phyloP scores from a whole-genome alignment of 2,113 vertebrate species.

The Girardinichthys multiradiatus region DNA sequence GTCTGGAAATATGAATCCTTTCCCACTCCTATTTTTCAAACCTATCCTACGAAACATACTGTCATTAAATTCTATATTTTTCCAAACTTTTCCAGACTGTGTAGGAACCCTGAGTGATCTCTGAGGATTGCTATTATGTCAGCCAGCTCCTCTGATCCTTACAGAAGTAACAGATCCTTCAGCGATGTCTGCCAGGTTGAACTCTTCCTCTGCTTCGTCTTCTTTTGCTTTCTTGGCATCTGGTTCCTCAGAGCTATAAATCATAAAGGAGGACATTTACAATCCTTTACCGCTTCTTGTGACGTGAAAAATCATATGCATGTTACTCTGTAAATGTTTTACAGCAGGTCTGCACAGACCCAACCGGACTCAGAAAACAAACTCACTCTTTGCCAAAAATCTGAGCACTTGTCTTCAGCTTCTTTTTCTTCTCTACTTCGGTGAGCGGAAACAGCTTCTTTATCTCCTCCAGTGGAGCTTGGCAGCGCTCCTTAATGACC shows the following conservation, averaged over 20 bases:
- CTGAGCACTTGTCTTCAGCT: conserved; percentile 87
- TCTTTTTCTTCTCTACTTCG: conserved; percentile 88
- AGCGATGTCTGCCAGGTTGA: conserved; percentile 83
- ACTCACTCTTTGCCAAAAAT: conserved; percentile 90
- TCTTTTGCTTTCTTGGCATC: conserved; percentile 80
- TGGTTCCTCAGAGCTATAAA: conserved; percentile 75
- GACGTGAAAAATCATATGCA: not conserved
- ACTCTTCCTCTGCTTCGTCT: conserved; percentile 82
- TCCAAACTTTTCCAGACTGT: not conserved
- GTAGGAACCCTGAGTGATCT: not conserved
- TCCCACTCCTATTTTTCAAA: not conserved
- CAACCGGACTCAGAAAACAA: not conserved
- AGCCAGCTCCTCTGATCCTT: conserved; percentile 60
- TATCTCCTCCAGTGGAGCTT: conserved; percentile 82
- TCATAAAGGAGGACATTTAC: conserved; percentile 3
- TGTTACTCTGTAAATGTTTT: not conserved
- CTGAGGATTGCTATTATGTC: not conserved
- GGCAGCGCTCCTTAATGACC: conserved; percentile 81
- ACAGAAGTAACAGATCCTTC: conserved; percentile 88
- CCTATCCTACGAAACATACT: not conserved
- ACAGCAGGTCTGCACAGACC: not conserved
- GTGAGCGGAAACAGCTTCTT: conserved; percentile 88
- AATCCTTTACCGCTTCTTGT: not conserved
- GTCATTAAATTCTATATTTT: not conserved
- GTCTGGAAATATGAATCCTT: not conserved